Evolutionary conservation across 1,140 invertebrate genomes (phyloP).

Genomic region (Cherax quadricarinatus): DNA sequence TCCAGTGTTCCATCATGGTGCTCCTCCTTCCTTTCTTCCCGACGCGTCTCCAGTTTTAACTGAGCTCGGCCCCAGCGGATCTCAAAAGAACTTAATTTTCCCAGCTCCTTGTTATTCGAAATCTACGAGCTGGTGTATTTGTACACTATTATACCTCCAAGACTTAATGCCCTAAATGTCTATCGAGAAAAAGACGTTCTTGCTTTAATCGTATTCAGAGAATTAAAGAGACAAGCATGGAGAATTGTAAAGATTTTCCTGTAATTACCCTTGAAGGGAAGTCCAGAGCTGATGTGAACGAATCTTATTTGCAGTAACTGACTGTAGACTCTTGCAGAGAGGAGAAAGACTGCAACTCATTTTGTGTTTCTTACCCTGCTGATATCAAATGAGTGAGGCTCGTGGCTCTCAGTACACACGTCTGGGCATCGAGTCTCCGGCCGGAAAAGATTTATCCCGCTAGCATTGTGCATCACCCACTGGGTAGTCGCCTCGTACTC

Average conservation of each 20-base stretch:
- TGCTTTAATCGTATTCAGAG: constrained; percentile 22
- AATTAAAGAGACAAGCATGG: constrained; percentile 32
- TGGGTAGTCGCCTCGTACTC: too few relatives aligned
- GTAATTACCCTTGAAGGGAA: constrained; percentile 42
- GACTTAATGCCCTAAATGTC: constrained; percentile 50
- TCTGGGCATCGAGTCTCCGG: too few relatives aligned
- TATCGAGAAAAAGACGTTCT: constrained; percentile 54
- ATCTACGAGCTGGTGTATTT: constrained; percentile 56
- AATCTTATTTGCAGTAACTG: too few relatives aligned
- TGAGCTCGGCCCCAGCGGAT: constrained; percentile 2
- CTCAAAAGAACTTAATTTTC: constrained; percentile 68
- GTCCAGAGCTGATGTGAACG: too few relatives aligned
- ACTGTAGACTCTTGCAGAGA: not conserved
- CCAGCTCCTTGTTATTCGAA: constrained; percentile 59
- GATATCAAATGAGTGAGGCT: too few relatives aligned
- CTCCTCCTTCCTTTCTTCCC: constrained; percentile 59
- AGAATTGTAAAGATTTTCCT: constrained; percentile 6
- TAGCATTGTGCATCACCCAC: too few relatives aligned
- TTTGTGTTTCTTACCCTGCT: constrained; percentile 40
- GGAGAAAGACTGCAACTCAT: constrained; percentile 51
- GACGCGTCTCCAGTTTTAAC: constrained; percentile 31
- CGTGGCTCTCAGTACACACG: too few relatives aligned
- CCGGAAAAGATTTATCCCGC: too few relatives aligned
- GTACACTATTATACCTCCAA: constrained; percentile 54
- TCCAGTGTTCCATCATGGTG: constrained; percentile 47